Percentiles rank a stretch among this genome's conserved stretches.
Evolutionary conservation across 2,797 vertebrate species (phyloP).

Genomic region (Hemibagrus guttatus): DNA sequence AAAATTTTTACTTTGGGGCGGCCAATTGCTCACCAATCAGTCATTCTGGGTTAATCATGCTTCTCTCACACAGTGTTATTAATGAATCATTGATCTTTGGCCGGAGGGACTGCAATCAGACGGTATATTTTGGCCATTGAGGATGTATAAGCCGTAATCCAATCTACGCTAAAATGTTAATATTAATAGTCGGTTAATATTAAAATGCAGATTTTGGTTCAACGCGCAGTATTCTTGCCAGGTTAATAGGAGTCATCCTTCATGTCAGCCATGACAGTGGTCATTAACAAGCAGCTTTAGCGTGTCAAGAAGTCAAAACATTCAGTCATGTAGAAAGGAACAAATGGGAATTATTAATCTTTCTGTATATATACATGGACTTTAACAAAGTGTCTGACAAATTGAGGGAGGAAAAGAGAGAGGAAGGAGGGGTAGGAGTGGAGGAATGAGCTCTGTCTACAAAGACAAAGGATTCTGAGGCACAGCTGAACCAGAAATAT

Average conservation of each 20-base stretch:
- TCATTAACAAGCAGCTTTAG: conserved; percentile 43
- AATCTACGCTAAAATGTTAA: conserved; percentile 32
- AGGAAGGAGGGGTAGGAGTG: background rate
- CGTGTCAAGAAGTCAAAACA: conserved; percentile 38
- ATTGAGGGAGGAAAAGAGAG: conserved; percentile 3
- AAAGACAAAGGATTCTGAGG: conserved; percentile 19
- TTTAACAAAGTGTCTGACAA: conserved; percentile 30
- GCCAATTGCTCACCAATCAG: conserved; percentile 4
- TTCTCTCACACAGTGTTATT: conserved; percentile 16
- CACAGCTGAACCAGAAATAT: conserved; percentile 14
- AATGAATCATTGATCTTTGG: conserved; percentile 41
- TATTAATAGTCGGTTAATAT: conserved; percentile 48
- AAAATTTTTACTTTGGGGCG: background rate
- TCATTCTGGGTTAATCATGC: conserved; percentile 35
- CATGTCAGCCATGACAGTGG: conserved; percentile 8
- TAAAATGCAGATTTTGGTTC: conserved; percentile 22
- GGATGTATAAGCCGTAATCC: conserved; percentile 8
- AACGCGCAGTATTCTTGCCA: background rate
- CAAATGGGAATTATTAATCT: conserved; percentile 38
- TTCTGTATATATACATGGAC: conserved; percentile 30
- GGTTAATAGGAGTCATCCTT: conserved; percentile 23
- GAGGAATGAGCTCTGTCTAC: conserved; percentile 21
- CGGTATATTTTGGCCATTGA: background rate
- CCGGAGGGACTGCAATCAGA: background rate
- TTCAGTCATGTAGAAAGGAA: conserved; percentile 42